Conservation (phyloP, 2,888 invertebrate species). For the Harpagoxenus sublaevis region DNA sequence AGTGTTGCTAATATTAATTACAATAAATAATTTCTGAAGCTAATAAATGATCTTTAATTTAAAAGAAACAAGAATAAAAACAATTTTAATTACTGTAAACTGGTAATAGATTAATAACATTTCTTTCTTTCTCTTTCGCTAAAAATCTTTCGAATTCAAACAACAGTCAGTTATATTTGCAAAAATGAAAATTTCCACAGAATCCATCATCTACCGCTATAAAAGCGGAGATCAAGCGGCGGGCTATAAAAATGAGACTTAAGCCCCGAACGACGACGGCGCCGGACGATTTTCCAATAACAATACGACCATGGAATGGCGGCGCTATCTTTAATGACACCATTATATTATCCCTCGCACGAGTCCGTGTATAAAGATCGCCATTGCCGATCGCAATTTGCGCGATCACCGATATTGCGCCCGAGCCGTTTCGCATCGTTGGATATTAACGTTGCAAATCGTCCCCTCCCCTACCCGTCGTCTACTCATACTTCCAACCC, state of each 20-base stretch:
- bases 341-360: slow-evolving; percentile 50
- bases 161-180: background rate
- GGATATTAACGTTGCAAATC: slow-evolving; percentile 73
- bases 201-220: slow-evolving; percentile 36
- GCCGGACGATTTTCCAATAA: slow-evolving; percentile 52
- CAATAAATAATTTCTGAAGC: background rate
- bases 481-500: slow-evolving; percentile 20
- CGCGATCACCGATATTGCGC: slow-evolving; percentile 74
- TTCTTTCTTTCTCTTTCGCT: background rate
- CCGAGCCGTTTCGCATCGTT: slow-evolving; percentile 70
- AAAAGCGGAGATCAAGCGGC: slow-evolving; percentile 42
- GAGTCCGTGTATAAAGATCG: slow-evolving; percentile 65
- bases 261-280: slow-evolving; percentile 25
- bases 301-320: slow-evolving; percentile 48
- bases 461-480: slow-evolving; percentile 14
- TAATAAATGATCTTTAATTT: background rate
- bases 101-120: background rate
- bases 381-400: slow-evolving; percentile 75
- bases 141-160: background rate
- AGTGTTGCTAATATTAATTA: background rate
- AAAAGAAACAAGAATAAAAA: background rate
- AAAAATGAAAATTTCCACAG: slow-evolving; percentile 26
- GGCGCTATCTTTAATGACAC: slow-evolving; percentile 52
- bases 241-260: slow-evolving; percentile 42
- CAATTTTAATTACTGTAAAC: slow-evolving; percentile 6